Percentiles rank a stretch among this genome's conserved stretches.
These are phyloP conservation scores for Psephotus haematonotus DNA, from an alignment of 2,113 vertebrate species.

Conservation along the genomic window DNA sequence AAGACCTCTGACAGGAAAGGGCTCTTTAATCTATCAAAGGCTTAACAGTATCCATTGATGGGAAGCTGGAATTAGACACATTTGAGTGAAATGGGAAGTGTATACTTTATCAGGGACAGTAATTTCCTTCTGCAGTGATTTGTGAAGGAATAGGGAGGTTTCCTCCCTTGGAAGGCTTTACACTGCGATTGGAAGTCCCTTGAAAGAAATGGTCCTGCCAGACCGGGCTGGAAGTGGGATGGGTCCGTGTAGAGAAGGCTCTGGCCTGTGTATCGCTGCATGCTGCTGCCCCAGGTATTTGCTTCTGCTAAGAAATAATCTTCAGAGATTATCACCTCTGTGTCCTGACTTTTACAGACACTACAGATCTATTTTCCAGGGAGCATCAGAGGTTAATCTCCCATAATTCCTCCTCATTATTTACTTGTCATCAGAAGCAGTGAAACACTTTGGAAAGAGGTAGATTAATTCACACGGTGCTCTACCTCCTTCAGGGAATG, in stretches of 20 bases:
- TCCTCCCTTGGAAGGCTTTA: neutral
- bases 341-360: neutral
- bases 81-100: neutral
- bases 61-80: neutral
- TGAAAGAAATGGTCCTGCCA: neutral
- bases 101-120: neutral
- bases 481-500: neutral
- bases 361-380: neutral
- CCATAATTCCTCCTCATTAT: constrained; percentile 20
- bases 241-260: neutral
- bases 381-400: neutral
- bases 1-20: neutral
- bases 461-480: neutral
- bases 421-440: constrained; percentile 15
- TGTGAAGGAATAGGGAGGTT: neutral
- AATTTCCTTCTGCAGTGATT: neutral
- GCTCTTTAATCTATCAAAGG: neutral
- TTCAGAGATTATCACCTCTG: neutral
- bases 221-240: neutral
- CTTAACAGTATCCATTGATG: neutral
- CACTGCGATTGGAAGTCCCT: neutral
- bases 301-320: neutral
- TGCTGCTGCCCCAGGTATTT: neutral
- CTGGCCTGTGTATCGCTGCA: neutral
- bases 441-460: constrained; percentile 33